These are phyloP conservation scores for Heliconius ismenius DNA, from an alignment of 2,888 invertebrate species.

Conservation along the genomic window DNA sequence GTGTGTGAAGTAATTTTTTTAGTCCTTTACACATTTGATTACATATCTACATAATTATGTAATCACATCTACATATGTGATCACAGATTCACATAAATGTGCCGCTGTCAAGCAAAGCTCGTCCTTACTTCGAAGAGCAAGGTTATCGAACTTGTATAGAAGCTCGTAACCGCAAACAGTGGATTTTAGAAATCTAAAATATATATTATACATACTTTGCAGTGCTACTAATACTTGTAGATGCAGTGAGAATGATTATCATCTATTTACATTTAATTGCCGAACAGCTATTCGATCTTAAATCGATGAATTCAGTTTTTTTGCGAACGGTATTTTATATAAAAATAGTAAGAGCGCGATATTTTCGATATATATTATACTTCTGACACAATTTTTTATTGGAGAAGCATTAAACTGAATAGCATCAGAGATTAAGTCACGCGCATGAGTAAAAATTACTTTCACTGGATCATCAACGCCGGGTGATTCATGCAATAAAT, in stretches of 20 bases:
- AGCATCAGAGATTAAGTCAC: constrained; percentile 38
- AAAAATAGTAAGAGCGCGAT: no score
- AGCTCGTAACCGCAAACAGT: no score
- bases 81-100: no score
- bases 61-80: no score
- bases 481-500: constrained; percentile 21
- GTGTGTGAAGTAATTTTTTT: no score
- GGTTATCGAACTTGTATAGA: no score
- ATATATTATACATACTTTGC: not conserved
- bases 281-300: not conserved
- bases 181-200: constrained; percentile 4
- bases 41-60: no score
- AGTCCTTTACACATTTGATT: no score
- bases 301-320: constrained; percentile 1
- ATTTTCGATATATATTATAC: constrained; percentile 7
- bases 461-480: constrained; percentile 37
- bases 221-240: not conserved
- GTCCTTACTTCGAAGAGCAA: no score
- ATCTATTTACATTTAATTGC: constrained; percentile 20
- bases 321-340: constrained; percentile 11
- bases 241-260: constrained; percentile 2
- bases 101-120: no score
- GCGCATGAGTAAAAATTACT: constrained; percentile 38
- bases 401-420: constrained; percentile 20
- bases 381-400: constrained; percentile 19